Base-by-base conservation (phyloP, 2,888 invertebrate species). In the Liodrosophila aerea region DNA sequence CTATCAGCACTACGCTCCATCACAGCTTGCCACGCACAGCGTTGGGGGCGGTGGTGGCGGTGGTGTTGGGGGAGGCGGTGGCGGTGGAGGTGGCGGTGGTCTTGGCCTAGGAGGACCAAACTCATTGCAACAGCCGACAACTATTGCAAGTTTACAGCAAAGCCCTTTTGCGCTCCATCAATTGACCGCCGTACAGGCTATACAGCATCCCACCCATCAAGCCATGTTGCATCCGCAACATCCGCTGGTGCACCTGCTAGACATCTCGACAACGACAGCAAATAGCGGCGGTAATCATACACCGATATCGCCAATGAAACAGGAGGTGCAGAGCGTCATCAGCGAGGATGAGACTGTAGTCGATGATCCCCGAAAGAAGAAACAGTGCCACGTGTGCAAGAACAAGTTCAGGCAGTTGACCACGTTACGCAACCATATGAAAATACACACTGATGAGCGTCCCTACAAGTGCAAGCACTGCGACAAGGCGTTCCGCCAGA, bases 381-480 rank as follows among this genome's bases (percentile, higher is more conserved):
- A 88, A 62, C 82, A 88, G 71, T 88, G 88, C 84, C 88, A 87
- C 87, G 87, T 88, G 62, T 88, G 88, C 76, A 88, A 88, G 64
- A 88, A 88, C 53, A 88, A 88, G 61, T 88, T 88, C 78, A 85
- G 88, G 12, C 88, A 88, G 45, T 56, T 88, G 60, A 88, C 88
- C 45, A 88, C 88, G 57, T 83, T 88, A 76, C 85, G 88, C 72
- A 88, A 88, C 63, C 88, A 88, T 62, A 88, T 88, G 88, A 88
- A 88, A 67, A 88, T 88, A 49, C 88, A 88, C 50, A 88, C 87
- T 29, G 87, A 88, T 41, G 87, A 88, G 62, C 85, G 87, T 67
- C 87, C 87, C 56, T 88, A 88, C 64, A 88, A 88, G 69, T 88
- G 87, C 63, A 88, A 88, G 65, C 87, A 88, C 54, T 88, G 88